Conservation (phyloP, 2,888 invertebrate genomes). For the Dexiosoma caninum region DNA sequence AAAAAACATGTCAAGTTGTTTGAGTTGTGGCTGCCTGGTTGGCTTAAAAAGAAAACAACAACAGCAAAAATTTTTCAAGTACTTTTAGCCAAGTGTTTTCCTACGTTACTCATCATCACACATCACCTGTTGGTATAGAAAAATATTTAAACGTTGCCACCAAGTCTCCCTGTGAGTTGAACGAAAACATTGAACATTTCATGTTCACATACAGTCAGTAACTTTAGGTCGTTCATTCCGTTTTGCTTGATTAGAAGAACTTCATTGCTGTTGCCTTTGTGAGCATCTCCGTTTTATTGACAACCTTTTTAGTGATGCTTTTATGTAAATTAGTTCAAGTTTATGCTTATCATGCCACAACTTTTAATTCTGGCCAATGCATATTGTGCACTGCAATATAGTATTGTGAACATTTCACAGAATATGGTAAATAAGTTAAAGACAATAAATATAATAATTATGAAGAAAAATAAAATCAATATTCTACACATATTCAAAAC, state of each 20-base stretch:
- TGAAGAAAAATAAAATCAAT: constrained; percentile 47
- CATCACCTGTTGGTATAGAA: constrained; percentile 49
- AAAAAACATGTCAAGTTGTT: constrained; percentile 58
- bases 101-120: constrained; percentile 46
- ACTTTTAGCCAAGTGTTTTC: constrained; percentile 52
- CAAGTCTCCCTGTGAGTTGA: constrained; percentile 36
- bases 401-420: constrained; percentile 39
- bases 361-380: constrained; percentile 17
- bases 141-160: constrained; percentile 36
- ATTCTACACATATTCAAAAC: background rate
- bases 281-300: constrained; percentile 25
- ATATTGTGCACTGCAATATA: constrained; percentile 20
- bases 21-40: background rate
- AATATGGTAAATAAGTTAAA: constrained; percentile 46
- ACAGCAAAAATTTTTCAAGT: constrained; percentile 34
- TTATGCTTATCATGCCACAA: constrained; percentile 54
- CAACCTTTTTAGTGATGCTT: constrained; percentile 53
- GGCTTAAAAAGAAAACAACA: too few species aligned
- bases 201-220: constrained; percentile 10
- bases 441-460: constrained; percentile 54
- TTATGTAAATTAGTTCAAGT: constrained; percentile 60
- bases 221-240: background rate
- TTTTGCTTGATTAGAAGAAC: constrained; percentile 49
- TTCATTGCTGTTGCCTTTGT: background rate
- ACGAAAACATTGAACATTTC: background rate